A percentile compares a stretch with the other conserved stretches of the same genome.
Evolutionary conservation across 2,113 vertebrate species (phyloP).

Genomic region (Aegotheles bennettii): DNA sequence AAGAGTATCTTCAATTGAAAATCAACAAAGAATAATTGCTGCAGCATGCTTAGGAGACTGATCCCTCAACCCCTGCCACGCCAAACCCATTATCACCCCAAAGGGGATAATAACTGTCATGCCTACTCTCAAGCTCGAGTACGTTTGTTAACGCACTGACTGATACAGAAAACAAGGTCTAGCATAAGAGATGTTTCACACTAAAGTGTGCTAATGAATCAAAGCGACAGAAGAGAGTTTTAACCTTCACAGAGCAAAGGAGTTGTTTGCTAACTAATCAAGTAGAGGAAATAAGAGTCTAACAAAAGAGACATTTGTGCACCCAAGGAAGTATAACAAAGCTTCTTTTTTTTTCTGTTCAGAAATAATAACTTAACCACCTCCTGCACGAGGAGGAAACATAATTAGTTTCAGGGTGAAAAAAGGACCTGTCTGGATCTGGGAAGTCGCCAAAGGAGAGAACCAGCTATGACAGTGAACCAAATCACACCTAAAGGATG

Average conservation of each 20-base stretch:
- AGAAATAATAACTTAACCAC: background rate
- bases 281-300: background rate
- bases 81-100: slow-evolving; percentile 57
- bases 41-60: slow-evolving; percentile 39
- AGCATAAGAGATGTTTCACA: slow-evolving; percentile 35
- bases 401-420: background rate
- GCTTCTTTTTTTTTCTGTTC: background rate
- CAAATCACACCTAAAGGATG: background rate
- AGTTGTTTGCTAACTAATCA: background rate
- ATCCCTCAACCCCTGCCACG: slow-evolving; percentile 56
- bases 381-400: background rate
- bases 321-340: background rate
- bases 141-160: slow-evolving; percentile 37
- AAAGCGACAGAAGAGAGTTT: slow-evolving; percentile 22
- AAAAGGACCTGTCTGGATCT: background rate
- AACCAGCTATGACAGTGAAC: background rate
- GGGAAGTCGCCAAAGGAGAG: background rate
- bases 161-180: slow-evolving; percentile 47
- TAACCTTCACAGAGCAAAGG: slow-evolving; percentile 12
- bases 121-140: slow-evolving; percentile 15
- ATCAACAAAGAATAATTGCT: slow-evolving; percentile 33
- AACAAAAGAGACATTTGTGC: background rate
- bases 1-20: slow-evolving; percentile 10
- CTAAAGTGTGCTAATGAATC: slow-evolving; percentile 53
- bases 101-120: slow-evolving; percentile 68